phyloP scores from a whole-genome alignment of 2,888 invertebrate species.

The Stomorhina lunata region DNA sequence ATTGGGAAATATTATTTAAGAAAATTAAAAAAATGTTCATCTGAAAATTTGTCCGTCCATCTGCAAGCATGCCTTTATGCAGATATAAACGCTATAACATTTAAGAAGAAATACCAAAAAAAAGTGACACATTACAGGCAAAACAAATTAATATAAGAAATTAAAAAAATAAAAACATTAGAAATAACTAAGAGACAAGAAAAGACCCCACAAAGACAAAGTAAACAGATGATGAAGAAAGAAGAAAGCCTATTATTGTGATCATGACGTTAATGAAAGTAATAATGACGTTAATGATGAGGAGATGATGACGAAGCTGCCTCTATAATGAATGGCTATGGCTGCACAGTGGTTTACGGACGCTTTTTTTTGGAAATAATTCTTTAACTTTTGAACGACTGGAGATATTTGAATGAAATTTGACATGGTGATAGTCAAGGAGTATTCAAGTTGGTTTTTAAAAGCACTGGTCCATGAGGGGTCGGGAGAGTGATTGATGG shows the following conservation, averaged over 20 bases:
- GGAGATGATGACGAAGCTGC: constrained; percentile 7
- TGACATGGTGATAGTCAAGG: no score
- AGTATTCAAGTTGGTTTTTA: no score
- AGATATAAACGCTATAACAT: not conserved
- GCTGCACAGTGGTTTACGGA: no score
- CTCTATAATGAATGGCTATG: no score
- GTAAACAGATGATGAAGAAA: constrained; percentile 12
- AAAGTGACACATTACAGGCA: constrained; percentile 35
- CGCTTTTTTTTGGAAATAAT: no score
- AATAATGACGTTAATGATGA: not conserved
- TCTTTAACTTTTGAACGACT: no score
- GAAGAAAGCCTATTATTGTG: constrained; percentile 26
- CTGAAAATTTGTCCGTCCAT: constrained; percentile 3
- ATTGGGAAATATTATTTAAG: constrained; percentile 19
- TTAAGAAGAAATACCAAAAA: not conserved
- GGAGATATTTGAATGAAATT: no score
- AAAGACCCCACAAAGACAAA: constrained; percentile 51
- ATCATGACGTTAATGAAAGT: constrained; percentile 6
- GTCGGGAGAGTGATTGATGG: no score
- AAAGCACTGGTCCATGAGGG: no score
- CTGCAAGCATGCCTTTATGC: not conserved
- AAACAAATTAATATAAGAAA: constrained; percentile 17
- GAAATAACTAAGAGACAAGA: not conserved
- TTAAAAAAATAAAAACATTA: constrained; percentile 31
- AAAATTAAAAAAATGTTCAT: not conserved